Evolutionary conservation across 2,888 invertebrate species (phyloP).

Genomic region (Amphipyra tragopoginis): DNA sequence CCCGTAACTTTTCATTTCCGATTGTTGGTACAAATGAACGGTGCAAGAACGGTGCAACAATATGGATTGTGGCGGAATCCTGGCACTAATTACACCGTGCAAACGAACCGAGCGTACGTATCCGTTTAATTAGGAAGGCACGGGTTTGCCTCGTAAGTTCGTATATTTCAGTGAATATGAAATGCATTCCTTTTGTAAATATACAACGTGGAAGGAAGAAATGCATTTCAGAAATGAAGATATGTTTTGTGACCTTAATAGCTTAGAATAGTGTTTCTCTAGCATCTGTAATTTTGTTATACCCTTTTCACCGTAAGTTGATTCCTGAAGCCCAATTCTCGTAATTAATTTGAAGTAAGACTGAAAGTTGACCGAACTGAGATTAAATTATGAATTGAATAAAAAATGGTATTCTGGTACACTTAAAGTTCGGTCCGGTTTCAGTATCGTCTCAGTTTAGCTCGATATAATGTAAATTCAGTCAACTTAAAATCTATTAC

Average conservation of each 20-base stretch:
- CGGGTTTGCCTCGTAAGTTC: conserved; percentile 19
- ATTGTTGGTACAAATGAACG: conserved; percentile 44
- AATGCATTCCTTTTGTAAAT: conserved; percentile 28
- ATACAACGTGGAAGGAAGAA: background rate
- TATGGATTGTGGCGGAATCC: conserved; percentile 43
- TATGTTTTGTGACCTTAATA: conserved; percentile 5
- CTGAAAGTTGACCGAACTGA: too few relatives aligned
- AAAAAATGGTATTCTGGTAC: too few relatives aligned
- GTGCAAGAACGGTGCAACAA: conserved; percentile 45
- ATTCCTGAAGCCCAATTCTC: too few relatives aligned
- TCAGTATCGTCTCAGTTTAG: too few relatives aligned
- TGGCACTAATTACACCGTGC: conserved; percentile 46
- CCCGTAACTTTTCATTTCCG: conserved; percentile 31
- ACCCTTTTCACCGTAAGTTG: too few relatives aligned
- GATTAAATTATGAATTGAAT: too few relatives aligned
- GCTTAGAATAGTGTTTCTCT: too few relatives aligned
- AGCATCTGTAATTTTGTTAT: too few relatives aligned
- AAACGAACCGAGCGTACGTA: conserved; percentile 43
- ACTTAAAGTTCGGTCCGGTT: too few relatives aligned
- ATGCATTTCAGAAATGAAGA: conserved; percentile 3
- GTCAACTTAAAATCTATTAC: too few relatives aligned
- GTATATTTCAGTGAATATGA: conserved; percentile 27
- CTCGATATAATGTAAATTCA: too few relatives aligned
- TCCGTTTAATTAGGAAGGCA: conserved; percentile 47
- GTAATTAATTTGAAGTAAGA: too few relatives aligned